Evolutionary conservation across 64 coral and sea anemone genomes (phyloP).

Genomic region (Dendrophyllia cribrosa): DNA sequence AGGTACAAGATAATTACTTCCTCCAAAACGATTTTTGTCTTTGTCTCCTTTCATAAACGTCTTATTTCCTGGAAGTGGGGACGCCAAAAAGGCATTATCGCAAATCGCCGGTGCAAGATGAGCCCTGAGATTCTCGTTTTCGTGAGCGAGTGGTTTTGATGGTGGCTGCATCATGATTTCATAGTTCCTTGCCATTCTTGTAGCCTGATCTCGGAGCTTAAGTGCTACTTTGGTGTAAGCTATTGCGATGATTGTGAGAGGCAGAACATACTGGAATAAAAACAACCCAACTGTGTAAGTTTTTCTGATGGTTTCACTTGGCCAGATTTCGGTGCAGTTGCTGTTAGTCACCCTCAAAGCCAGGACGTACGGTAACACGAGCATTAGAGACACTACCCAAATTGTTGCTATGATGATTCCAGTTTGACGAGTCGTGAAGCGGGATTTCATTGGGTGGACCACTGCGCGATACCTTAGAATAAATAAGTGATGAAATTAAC

Average conservation of each 20-base stretch:
- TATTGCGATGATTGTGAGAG: slow-evolving; percentile 21
- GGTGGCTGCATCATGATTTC: background rate
- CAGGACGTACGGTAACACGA: slow-evolving; percentile 71
- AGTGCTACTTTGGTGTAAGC: slow-evolving; percentile 20
- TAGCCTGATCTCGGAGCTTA: slow-evolving; percentile 2
- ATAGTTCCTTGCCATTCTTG: slow-evolving; percentile 21
- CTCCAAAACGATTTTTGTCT: background rate
- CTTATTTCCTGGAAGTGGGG: background rate
- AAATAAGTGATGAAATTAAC: background rate
- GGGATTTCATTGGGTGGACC: slow-evolving; percentile 58
- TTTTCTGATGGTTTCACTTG: slow-evolving; percentile 23
- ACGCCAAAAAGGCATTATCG: background rate
- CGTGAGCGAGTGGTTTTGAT: background rate
- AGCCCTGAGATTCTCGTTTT: background rate
- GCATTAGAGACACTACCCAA: slow-evolving; percentile 61
- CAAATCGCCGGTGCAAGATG: background rate
- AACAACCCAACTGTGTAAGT: slow-evolving; percentile 59
- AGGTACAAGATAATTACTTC: background rate
- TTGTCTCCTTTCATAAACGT: background rate
- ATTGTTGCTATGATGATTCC: slow-evolving; percentile 37
- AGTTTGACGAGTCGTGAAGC: slow-evolving; percentile 62
- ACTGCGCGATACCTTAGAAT: slow-evolving; percentile 68
- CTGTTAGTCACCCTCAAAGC: slow-evolving; percentile 25
- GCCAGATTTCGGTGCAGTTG: slow-evolving; percentile 48
- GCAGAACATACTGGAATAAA: slow-evolving; percentile 59